Evolutionary conservation across 2,888 invertebrate species (phyloP).

Genomic region (Chelonus formosanus): DNA sequence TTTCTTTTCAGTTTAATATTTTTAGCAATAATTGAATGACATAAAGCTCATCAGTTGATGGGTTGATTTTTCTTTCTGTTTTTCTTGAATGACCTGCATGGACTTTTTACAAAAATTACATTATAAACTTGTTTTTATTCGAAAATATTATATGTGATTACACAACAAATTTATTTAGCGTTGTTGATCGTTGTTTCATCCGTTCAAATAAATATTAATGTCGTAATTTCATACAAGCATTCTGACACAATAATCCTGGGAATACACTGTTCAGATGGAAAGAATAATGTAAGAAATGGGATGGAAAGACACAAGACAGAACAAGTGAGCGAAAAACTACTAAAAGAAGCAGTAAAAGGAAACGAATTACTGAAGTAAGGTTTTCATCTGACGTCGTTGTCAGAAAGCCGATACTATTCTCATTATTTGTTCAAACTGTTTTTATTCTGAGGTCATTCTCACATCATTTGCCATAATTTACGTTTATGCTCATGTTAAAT

Average conservation of each 20-base stretch:
- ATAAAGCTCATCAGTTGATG: too few species aligned
- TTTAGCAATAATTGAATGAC: too few species aligned
- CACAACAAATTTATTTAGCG: too few species aligned
- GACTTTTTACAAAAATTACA: too few species aligned
- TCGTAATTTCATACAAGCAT: too few species aligned
- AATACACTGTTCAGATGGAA: constrained; percentile 1
- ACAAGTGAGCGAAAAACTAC: constrained; percentile 30
- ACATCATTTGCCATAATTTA: constrained; percentile 44
- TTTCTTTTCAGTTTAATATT: too few species aligned
- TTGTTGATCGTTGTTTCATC: too few species aligned
- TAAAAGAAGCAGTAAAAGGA: constrained; percentile 16
- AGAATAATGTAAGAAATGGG: constrained; percentile 5
- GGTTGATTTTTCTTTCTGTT: too few species aligned
- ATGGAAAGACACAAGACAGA: constrained; percentile 29
- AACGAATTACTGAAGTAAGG: constrained; percentile 13
- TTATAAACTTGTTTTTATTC: too few species aligned
- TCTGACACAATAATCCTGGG: background rate
- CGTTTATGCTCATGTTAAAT: constrained; percentile 25
- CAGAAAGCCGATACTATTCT: constrained; percentile 45
- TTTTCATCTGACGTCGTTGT: constrained; percentile 31
- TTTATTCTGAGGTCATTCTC: constrained; percentile 42
- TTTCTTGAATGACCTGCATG: too few species aligned
- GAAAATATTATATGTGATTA: too few species aligned
- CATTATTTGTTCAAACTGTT: constrained; percentile 45
- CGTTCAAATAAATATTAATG: too few species aligned